phyloP scores from a whole-genome alignment of 2,113 vertebrate species.

The Tachuris rubrigastra region DNA sequence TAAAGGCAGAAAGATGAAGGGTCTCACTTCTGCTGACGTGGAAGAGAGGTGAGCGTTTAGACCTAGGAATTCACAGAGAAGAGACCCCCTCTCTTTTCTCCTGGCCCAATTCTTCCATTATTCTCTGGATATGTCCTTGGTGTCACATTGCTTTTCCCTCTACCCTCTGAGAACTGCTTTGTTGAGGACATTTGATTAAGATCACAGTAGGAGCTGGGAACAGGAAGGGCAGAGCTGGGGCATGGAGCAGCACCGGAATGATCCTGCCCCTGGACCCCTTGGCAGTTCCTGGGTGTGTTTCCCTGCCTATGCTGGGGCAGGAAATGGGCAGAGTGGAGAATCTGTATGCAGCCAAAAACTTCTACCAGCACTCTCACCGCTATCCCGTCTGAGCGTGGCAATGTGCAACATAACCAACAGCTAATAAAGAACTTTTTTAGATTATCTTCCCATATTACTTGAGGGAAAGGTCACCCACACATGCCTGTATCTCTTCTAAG shows the following conservation, averaged over 20 bases:
- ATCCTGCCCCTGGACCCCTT: not conserved
- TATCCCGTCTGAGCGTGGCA: not conserved
- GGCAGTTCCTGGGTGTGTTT: not conserved
- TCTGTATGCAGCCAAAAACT: too few relatives aligned
- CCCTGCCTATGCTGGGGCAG: not conserved
- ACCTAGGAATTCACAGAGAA: not conserved
- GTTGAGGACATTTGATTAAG: not conserved
- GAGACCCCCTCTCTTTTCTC: not conserved
- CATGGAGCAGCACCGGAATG: not conserved
- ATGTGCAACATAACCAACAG: not conserved
- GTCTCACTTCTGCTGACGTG: not conserved
- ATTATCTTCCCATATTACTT: not conserved
- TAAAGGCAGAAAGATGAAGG: not conserved
- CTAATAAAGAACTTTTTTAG: not conserved
- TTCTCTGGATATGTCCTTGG: not conserved
- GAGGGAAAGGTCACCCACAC: not conserved
- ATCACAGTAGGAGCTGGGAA: not conserved
- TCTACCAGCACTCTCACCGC: not conserved
- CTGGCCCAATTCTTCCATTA: not conserved
- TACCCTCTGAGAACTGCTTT: not conserved
- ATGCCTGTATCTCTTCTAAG: not conserved
- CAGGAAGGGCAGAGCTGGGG: not conserved
- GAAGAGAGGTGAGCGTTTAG: not conserved
- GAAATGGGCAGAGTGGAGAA: not conserved
- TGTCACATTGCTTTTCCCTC: not conserved